A percentile compares a stretch with the other conserved stretches of the same genome.
Evolutionary conservation across 2,888 invertebrate genomes (phyloP).

Genomic region (Orchesella flavescens): DNA sequence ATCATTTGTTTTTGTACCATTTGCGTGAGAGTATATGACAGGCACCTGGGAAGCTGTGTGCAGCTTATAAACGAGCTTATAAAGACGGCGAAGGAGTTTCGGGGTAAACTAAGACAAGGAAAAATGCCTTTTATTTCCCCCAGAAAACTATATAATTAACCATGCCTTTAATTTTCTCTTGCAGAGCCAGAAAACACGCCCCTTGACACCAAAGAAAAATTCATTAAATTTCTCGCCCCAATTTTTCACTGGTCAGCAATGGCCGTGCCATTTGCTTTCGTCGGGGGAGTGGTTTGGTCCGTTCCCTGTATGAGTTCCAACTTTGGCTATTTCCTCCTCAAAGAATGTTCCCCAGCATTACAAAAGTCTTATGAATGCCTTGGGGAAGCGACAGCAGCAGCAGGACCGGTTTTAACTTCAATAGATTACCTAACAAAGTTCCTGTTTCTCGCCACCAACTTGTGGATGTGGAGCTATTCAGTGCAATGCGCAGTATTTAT

Average conservation of each 20-base stretch:
- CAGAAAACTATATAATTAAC: neutral
- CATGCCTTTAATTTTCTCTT: neutral
- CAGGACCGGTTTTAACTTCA: neutral
- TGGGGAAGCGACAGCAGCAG: neutral
- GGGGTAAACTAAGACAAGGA: neutral
- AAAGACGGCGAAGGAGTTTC: neutral
- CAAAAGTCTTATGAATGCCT: neutral
- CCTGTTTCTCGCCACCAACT: constrained; percentile 16
- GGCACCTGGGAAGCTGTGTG: neutral
- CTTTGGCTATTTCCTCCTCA: constrained; percentile 19
- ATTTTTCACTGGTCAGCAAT: constrained; percentile 45
- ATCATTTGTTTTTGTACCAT: constrained; percentile 9
- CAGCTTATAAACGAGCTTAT: constrained; percentile 22
- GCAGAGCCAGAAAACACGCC: neutral
- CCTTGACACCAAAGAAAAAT: constrained; percentile 37
- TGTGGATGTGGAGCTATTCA: constrained; percentile 20
- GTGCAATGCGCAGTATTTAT: constrained; percentile 48
- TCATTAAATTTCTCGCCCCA: constrained; percentile 35
- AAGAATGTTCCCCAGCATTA: constrained; percentile 25
- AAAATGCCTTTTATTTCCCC: neutral
- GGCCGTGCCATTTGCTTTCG: constrained; percentile 43
- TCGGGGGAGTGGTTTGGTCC: constrained; percentile 32
- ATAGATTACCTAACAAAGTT: neutral
- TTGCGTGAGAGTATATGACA: constrained; percentile 35
- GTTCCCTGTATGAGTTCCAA: constrained; percentile 40